These are phyloP conservation scores for Acipenser oxyrinchus DNA, from an alignment of 2,797 vertebrate genomes.

Conservation along the genomic window DNA sequence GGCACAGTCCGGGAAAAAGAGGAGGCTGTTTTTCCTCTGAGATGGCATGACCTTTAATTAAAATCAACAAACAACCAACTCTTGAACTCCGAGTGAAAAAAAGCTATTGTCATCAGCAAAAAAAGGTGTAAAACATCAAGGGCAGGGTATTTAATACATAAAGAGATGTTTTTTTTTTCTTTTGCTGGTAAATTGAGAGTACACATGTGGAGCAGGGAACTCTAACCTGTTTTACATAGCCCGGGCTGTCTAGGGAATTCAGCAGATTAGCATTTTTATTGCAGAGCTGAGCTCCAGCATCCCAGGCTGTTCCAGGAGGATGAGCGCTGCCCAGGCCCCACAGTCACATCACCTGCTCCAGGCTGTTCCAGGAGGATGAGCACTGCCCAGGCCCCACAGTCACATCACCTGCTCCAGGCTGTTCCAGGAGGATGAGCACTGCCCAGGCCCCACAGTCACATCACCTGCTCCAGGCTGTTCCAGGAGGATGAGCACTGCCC, in stretches of 20 bases:
- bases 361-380: neutral
- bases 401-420: conserved; percentile 15
- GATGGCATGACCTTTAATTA: conserved; percentile 15
- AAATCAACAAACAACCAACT: conserved; percentile 1
- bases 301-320: conserved; percentile 15
- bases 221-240: conserved; percentile 33
- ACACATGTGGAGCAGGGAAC: conserved; percentile 32
- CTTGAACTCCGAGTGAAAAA: neutral
- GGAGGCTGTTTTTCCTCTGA: conserved; percentile 8
- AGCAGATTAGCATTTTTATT: conserved; percentile 40
- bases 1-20: neutral
- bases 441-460: neutral
- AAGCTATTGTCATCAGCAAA: conserved; percentile 16
- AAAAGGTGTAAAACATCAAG: conserved; percentile 22
- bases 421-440: neutral
- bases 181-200: conserved; percentile 35
- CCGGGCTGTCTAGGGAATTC: conserved; percentile 30
- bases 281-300: conserved; percentile 16
- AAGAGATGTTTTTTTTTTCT: conserved; percentile 16
- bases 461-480: conserved; percentile 18
- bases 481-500: neutral
- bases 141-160: conserved; percentile 23
- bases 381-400: neutral
- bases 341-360: conserved; percentile 12
- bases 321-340: neutral